Conservation (phyloP, 2,113 vertebrate genomes). For the Mus pahari region DNA sequence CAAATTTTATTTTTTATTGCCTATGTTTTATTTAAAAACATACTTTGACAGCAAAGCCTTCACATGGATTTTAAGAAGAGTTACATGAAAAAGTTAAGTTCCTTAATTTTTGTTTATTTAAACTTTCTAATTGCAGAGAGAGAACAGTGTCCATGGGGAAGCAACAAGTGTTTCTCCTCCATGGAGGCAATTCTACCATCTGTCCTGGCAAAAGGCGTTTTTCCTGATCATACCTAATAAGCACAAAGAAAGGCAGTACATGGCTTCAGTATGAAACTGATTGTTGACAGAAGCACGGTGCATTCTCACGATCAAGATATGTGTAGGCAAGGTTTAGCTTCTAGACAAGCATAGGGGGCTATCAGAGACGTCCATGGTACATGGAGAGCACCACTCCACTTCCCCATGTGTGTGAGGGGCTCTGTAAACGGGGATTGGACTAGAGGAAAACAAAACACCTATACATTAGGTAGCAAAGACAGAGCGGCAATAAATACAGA, state of each 20-base stretch:
- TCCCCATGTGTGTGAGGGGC: not conserved
- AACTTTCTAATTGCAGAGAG: not conserved
- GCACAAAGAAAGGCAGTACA: no score
- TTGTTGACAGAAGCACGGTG: not conserved
- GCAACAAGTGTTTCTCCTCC: not conserved
- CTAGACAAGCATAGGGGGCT: not conserved
- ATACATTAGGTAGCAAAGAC: not conserved
- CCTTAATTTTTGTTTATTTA: not conserved
- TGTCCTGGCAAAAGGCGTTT: not conserved
- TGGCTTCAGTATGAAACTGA: not conserved
- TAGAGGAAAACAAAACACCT: not conserved
- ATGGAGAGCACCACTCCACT: not conserved
- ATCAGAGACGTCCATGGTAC: not conserved
- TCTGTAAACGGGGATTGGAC: not conserved
- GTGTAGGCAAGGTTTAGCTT: not conserved
- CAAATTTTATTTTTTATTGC: constrained; percentile 33
- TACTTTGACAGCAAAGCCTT: not conserved
- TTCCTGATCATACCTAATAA: not conserved
- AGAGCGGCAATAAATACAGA: not conserved
- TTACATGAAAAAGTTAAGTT: not conserved
- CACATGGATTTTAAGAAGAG: constrained; percentile 59
- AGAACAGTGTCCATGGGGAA: not conserved
- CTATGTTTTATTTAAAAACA: constrained; percentile 34
- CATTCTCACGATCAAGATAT: not conserved
- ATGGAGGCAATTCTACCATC: not conserved